Percentiles rank a stretch among this genome's conserved stretches.
These are phyloP conservation scores for Nomada lathburiana DNA, from an alignment of 2,888 invertebrate genomes.

Conservation along the genomic window DNA sequence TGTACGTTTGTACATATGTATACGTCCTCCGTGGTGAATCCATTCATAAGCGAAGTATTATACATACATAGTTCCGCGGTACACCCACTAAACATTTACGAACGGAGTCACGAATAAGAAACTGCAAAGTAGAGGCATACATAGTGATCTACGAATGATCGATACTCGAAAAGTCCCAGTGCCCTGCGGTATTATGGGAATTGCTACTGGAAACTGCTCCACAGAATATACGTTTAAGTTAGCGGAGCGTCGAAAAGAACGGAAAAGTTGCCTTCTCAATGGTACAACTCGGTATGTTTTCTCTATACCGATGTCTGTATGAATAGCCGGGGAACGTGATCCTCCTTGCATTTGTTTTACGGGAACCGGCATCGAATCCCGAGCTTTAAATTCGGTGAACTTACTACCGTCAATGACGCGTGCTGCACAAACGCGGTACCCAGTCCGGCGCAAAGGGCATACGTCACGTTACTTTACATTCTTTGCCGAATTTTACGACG, in stretches of 20 bases:
- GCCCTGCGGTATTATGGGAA: neutral
- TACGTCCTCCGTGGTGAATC: too few species aligned
- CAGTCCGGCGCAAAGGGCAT: slow-evolving; percentile 48
- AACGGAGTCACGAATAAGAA: neutral
- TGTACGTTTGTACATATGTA: too few species aligned
- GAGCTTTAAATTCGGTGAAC: slow-evolving; percentile 67
- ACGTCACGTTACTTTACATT: slow-evolving; percentile 65
- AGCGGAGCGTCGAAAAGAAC: neutral
- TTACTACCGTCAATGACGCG: slow-evolving; percentile 61
- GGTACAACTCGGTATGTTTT: slow-evolving; percentile 2
- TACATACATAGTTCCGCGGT: neutral
- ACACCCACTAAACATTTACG: neutral
- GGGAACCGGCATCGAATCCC: slow-evolving; percentile 35
- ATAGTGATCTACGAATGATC: neutral
- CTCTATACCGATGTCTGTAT: slow-evolving; percentile 6
- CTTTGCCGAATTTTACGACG: slow-evolving; percentile 69
- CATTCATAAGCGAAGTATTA: too few species aligned
- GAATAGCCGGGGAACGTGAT: slow-evolving; percentile 17
- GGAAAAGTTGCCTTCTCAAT: neutral
- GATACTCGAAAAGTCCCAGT: neutral
- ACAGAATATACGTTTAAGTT: neutral
- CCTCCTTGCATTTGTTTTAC: slow-evolving; percentile 49
- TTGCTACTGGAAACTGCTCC: neutral
- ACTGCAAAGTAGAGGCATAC: neutral
- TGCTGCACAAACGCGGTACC: slow-evolving; percentile 38